Base-by-base conservation (phyloP, 30 jellyfish, hydroid and myxozoan genomes). In the Cassiopea andromeda region DNA sequence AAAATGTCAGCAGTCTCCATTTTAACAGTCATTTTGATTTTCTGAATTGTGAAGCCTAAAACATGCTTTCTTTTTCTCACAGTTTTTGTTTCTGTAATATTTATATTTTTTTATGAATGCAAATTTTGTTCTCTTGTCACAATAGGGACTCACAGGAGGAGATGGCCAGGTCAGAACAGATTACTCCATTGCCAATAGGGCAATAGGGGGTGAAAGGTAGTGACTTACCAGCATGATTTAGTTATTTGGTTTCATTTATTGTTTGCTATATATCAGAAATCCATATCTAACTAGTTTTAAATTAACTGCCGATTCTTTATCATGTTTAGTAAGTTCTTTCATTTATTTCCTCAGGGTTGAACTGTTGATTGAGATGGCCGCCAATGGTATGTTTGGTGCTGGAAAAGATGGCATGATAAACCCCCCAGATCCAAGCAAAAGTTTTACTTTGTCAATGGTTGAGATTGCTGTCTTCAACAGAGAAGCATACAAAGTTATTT, bases 321-420 rank as follows among this genome's bases (percentile, higher is more conserved):
- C 0, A 54, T 54, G 64, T 54, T 54, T 54, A 54, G 64, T 6
- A 17, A 12, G 49, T 1, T 16, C 57, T 84, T 3, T 2, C 27
- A 64, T 64, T 27, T 64, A 64, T 64, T 64, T 19, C 50, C 69
- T 80, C 57, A 94, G 99, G 44, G 50, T 83, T 50, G 69, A 80
- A 19, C 69, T 94, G 66, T 94, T 50, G 79, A 87, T 94, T 46
- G 99, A 94, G 49, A 94, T 94, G 99, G 97, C 99, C 14, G 99
- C 99, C 1, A 94, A 91, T 94, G 98, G 99, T 2, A 90, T 94
- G 98, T 94, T 94, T 94, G 99, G 99, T 6, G 99, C 97, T 76
- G 99, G 99, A 1, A 87, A 82, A 60, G 97, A 83, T 83, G 98
- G 99, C 1, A 84, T 88, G 92, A 94, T 94, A 17, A 85, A 87